Evolutionary conservation across 2,797 vertebrate species (phyloP).

Genomic region (Melanogrammus aeglefinus): DNA sequence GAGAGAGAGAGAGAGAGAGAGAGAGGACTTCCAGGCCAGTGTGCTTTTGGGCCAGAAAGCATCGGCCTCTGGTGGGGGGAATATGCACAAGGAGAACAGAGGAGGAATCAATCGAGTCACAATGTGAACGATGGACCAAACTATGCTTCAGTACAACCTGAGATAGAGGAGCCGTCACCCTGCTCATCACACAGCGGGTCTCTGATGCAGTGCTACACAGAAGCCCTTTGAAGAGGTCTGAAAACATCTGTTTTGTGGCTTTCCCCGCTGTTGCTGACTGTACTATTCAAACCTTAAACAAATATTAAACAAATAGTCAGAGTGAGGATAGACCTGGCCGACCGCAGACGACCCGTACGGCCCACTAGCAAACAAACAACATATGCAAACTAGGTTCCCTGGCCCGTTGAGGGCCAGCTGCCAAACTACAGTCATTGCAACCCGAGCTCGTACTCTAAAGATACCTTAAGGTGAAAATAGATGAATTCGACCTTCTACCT

Average conservation of each 20-base stretch:
- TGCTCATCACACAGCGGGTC: neutral
- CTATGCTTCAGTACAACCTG: neutral
- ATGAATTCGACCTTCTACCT: too few species aligned
- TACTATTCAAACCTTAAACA: slow-evolving; percentile 64
- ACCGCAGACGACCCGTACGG: neutral
- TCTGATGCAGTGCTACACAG: neutral
- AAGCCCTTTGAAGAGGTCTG: neutral
- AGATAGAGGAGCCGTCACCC: neutral
- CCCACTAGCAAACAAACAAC: slow-evolving; percentile 18
- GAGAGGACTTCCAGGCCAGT: neutral
- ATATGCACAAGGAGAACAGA: neutral
- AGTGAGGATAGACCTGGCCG: slow-evolving; percentile 10
- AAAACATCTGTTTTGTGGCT: neutral
- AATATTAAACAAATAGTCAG: slow-evolving; percentile 59
- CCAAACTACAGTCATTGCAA: neutral
- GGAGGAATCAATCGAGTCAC: neutral
- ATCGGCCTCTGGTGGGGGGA: neutral
- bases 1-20: neutral
- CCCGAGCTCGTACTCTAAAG: slow-evolving; percentile 18
- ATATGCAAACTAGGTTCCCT: slow-evolving; percentile 33
- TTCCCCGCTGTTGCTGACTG: neutral
- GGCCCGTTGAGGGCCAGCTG: neutral
- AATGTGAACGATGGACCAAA: neutral
- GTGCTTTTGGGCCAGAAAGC: neutral
- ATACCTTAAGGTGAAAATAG: too few species aligned